These are phyloP conservation scores for Ethmia dodecea DNA, from an alignment of 2,888 invertebrate species.

Conservation along the genomic window DNA sequence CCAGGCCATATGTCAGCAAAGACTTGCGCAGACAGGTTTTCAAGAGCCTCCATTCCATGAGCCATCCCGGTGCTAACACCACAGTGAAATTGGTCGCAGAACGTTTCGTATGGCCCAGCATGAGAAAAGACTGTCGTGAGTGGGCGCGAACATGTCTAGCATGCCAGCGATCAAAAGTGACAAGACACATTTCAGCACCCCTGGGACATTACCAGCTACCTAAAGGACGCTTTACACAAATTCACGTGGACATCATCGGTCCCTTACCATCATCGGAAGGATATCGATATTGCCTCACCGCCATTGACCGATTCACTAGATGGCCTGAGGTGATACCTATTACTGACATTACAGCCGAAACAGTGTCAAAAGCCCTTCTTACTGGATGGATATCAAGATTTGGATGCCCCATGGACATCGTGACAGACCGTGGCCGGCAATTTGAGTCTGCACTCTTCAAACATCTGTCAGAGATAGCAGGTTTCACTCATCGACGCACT, in stretches of 20 bases:
- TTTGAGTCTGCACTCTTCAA: too few species aligned
- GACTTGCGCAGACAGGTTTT: conserved; percentile 12
- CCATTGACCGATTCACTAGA: conserved; percentile 35
- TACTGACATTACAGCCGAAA: conserved; percentile 35
- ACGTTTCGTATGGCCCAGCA: conserved; percentile 17
- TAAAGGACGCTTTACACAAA: conserved; percentile 26
- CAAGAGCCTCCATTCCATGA: conserved; percentile 12
- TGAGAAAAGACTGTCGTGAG: conserved; percentile 16
- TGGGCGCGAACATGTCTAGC: conserved; percentile 10
- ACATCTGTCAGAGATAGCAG: too few species aligned
- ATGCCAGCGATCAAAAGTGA: conserved; percentile 13
- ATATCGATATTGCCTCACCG: conserved; percentile 22
- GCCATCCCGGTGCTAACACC: conserved; percentile 17
- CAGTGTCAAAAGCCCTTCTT: conserved; percentile 35
- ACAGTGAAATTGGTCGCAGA: conserved; percentile 9
- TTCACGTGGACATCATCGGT: conserved; percentile 31
- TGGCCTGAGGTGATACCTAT: conserved; percentile 43
- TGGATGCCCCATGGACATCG: too few species aligned
- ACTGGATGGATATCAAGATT: conserved; percentile 45
- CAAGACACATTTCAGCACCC: conserved; percentile 13
- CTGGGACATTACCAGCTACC: conserved; percentile 16
- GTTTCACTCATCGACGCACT: too few species aligned
- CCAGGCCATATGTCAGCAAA: conserved; percentile 14
- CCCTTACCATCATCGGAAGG: conserved; percentile 20
- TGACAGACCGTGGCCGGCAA: too few species aligned